phyloP scores from a whole-genome alignment of 2,113 vertebrate species.

The Deroptyus accipitrinus region DNA sequence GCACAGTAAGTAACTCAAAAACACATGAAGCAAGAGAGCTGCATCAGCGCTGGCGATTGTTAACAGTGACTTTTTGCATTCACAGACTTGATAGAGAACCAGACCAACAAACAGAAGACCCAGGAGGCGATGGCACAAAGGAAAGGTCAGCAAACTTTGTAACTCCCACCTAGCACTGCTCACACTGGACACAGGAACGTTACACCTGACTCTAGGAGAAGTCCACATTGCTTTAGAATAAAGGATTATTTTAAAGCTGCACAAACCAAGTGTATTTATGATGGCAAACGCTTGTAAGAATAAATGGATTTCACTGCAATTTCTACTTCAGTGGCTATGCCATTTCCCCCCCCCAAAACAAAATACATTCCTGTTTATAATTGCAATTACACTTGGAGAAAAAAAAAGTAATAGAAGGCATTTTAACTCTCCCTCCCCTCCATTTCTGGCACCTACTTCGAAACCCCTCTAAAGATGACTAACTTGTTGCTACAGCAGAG shows the following conservation, averaged over 20 bases:
- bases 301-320: slow-evolving; percentile 68
- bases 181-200: background rate
- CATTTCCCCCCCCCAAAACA: slow-evolving; percentile 6
- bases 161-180: slow-evolving; percentile 4
- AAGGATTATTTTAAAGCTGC: background rate
- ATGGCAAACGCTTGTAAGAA: slow-evolving; percentile 41
- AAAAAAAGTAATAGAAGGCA: background rate
- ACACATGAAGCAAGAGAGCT: fast-evolving
- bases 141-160: slow-evolving; percentile 74
- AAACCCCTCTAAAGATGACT: background rate
- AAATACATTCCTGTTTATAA: background rate
- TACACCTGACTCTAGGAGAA: background rate
- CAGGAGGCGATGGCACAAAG: slow-evolving; percentile 26
- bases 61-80: background rate
- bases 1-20: slow-evolving; percentile 65
- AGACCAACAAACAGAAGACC: background rate
- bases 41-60: fast-evolving
- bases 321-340: slow-evolving; percentile 5
- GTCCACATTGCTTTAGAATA: background rate
- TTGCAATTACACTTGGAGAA: background rate
- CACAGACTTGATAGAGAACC: slow-evolving; percentile 67
- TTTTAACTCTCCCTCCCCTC: background rate
- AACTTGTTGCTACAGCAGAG: background rate
- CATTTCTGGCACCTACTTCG: background rate
- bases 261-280: slow-evolving; percentile 8